Conservation (phyloP, 2,113 vertebrate genomes). For the Pteruthius melanotis region DNA sequence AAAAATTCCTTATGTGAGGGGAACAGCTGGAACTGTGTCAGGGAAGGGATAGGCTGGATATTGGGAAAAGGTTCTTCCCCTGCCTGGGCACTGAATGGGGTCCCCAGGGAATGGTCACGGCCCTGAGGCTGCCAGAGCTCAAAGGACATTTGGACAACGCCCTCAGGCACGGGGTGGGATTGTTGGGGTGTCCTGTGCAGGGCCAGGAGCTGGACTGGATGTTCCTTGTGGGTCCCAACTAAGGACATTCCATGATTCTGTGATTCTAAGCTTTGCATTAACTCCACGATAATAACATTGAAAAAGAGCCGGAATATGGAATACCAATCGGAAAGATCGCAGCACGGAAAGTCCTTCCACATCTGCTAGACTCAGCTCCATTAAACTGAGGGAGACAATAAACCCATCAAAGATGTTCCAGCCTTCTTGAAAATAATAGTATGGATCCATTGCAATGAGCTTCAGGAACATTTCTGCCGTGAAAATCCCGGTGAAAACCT, state of each 20-base stretch:
- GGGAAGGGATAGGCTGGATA: accelerated
- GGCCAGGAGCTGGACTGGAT: background rate
- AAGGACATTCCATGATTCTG: accelerated
- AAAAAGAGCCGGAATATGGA: slow-evolving; percentile 26
- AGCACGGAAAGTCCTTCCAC: slow-evolving; percentile 97
- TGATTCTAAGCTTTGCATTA: background rate
- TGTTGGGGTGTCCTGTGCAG: background rate
- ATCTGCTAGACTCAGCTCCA: slow-evolving; percentile 89
- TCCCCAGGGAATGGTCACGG: background rate
- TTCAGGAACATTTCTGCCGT: slow-evolving; percentile 98
- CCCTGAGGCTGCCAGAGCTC: background rate
- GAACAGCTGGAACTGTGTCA: accelerated
- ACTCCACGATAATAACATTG: background rate
- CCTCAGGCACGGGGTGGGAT: background rate
- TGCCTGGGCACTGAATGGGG: accelerated
- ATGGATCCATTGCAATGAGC: slow-evolving; percentile 96
- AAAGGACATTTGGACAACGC: accelerated
- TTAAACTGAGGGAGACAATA: slow-evolving; percentile 96
- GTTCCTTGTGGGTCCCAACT: background rate
- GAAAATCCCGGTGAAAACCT: slow-evolving; percentile 99
- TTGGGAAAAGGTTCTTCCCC: background rate
- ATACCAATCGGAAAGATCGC: slow-evolving; percentile 97
- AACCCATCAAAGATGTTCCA: slow-evolving; percentile 99
- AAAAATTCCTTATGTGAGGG: background rate
- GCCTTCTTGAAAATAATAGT: slow-evolving; percentile 98